phyloP scores from a whole-genome alignment of 2,113 vertebrate species.

The Mormoops blainvillei region DNA sequence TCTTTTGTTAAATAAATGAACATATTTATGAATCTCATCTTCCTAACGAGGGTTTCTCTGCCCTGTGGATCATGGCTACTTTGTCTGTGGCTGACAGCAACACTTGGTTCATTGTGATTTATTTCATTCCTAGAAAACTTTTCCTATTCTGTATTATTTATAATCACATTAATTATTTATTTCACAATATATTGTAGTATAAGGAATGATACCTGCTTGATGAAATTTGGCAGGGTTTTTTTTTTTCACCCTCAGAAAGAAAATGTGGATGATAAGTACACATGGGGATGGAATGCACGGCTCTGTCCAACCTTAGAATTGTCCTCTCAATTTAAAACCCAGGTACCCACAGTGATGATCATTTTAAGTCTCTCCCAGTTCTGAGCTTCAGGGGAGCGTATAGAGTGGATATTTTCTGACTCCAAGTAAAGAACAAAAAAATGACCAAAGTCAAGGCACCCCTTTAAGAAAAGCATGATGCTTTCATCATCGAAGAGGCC shows the following conservation, averaged over 20 bases:
- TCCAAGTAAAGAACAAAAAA: not conserved
- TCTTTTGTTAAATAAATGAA: constrained; percentile 7
- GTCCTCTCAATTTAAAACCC: constrained; percentile 8
- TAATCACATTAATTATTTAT: constrained; percentile 55
- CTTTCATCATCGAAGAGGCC: not conserved
- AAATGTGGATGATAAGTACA: not conserved
- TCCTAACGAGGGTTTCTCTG: not conserved
- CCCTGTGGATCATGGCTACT: not conserved
- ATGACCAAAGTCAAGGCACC: not conserved
- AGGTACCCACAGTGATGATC: not conserved
- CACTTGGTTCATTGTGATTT: constrained; percentile 14
- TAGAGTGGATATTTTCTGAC: not conserved
- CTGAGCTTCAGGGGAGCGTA: not conserved
- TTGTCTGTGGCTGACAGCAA: not conserved
- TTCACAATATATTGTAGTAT: constrained; percentile 17
- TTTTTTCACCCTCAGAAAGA: not conserved
- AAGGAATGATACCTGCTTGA: constrained; percentile 19
- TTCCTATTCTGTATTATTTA: constrained; percentile 54
- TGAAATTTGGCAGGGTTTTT: not conserved
- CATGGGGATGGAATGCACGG: not conserved
- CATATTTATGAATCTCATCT: not conserved
- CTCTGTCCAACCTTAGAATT: not conserved
- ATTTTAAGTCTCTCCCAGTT: not conserved
- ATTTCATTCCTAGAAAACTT: constrained; percentile 41
- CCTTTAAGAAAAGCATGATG: not conserved